Percentiles rank a stretch among this genome's conserved stretches.
Evolutionary conservation across 1,140 invertebrate species (phyloP).

Genomic region (Zaprionus vittiger): DNA sequence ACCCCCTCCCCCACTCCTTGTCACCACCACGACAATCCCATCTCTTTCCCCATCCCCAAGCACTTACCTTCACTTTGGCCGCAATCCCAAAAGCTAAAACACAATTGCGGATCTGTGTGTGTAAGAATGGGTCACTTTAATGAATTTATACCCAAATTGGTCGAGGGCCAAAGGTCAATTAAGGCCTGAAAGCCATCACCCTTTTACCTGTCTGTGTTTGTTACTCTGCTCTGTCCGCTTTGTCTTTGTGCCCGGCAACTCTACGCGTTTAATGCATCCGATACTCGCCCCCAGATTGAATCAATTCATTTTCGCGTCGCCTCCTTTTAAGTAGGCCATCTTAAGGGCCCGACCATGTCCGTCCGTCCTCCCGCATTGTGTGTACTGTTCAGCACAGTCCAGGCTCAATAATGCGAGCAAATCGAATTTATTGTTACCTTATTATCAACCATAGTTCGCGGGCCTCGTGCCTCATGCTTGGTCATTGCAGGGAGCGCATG

Average conservation of each 20-base stretch:
- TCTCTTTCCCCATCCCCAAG: not conserved
- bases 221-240: not conserved
- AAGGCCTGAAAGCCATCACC: not conserved
- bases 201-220: not conserved
- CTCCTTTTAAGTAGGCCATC: not conserved
- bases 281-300: not conserved
- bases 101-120: not conserved
- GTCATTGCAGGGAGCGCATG: conserved; percentile 70
- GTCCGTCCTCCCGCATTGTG: too few relatives aligned
- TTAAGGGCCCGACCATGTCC: not conserved
- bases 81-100: not conserved
- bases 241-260: not conserved
- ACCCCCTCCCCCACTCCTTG: not conserved
- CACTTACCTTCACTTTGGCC: not conserved
- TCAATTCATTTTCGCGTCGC: not conserved
- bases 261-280: too few relatives aligned
- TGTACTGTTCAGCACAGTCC: not conserved
- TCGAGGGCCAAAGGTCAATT: conserved; percentile 11
- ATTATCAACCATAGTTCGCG: conserved; percentile 12
- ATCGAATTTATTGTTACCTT: conserved; percentile 22
- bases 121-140: not conserved
- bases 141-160: conserved; percentile 10
- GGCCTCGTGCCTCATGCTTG: conserved; percentile 4
- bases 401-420: conserved; percentile 6
- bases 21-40: not conserved